Evolutionary conservation across 2,888 invertebrate species (phyloP), one percentile per base, ranked within the genome.

Genomic region (Phania funesta): DNA sequence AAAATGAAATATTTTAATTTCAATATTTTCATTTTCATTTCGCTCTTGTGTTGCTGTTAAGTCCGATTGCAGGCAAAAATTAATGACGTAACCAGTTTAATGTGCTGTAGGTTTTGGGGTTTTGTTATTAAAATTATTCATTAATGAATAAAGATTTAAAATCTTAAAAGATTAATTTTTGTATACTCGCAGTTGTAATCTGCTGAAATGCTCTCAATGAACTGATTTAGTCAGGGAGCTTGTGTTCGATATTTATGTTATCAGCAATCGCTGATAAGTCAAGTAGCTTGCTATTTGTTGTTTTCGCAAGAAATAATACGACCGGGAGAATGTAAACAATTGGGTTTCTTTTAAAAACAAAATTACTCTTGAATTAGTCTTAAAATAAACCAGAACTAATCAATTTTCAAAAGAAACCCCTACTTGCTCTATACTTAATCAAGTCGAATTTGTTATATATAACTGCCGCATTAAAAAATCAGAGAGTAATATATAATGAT

Each of bases 181-280:
- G 24, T 20, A 20, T 29, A 3, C 9, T 26, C n/a, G 18, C 58
- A 2, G 41, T 26, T 35, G 1, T 46, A 50, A 38, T 18, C 35
- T 35, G 16, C 7, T 44, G 9, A 38, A 52, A 41, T 26, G 18
- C n/a, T 44, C 32, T 13, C 29, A 32, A 29, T 41, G 32, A 44
- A 73, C 52, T 73, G 16, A 32, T 54, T 44, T 2, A 44, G 13
- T 52, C 1, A 54, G 52, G 16, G 41, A 52, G 41, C 22, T 22
- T 52, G 29, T n/a, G 16, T 22, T 50, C 22, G 50, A 50, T 75
- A 67, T 67, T 58, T 67, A 58, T 52, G 52, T 29, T 67, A 41
- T 75, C 58, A 75, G 50, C 20, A 11, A 41, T 50, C 20, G 22
- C 46, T 75, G 75, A 75, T 75, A 75, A 58, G 26, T 16, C n/a